phyloP scores from a whole-genome alignment of 2,888 invertebrate species.

The Orchestes rusci region DNA sequence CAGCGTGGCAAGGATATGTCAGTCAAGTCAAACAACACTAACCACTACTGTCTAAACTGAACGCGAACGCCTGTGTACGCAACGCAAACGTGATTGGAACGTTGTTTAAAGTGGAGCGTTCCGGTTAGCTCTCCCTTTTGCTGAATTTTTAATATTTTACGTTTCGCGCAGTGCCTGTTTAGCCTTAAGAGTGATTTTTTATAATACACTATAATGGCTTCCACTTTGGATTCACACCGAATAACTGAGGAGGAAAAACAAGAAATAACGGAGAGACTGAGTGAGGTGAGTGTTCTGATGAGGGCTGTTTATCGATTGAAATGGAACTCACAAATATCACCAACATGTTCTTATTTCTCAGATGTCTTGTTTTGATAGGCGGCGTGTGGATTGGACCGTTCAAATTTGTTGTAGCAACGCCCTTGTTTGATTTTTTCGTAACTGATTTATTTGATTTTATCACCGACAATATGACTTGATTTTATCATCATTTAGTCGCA shows the following conservation, averaged over 20 bases:
- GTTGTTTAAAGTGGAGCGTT: too few species aligned
- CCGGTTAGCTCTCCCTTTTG: too few species aligned
- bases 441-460: conserved; percentile 2
- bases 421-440: conserved; percentile 20
- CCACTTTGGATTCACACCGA: conserved; percentile 42
- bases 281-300: conserved; percentile 65
- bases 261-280: conserved; percentile 71
- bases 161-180: neutral
- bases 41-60: too few species aligned
- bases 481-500: too few species aligned
- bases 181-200: neutral
- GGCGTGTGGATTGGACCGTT: too few species aligned
- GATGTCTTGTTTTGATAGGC: too few species aligned
- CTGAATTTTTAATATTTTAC: neutral
- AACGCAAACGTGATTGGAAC: too few species aligned
- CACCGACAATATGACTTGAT: too few species aligned
- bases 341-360: neutral
- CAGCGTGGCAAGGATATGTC: too few species aligned
- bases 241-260: conserved; percentile 62
- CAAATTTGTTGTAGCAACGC: conserved; percentile 27
- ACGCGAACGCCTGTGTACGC: too few species aligned
- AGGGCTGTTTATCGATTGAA: neutral
- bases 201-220: too few species aligned
- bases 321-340: neutral
- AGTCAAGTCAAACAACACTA: too few species aligned